phyloP scores from a whole-genome alignment of 2,888 invertebrate genomes.

The Melanophora roralis region DNA sequence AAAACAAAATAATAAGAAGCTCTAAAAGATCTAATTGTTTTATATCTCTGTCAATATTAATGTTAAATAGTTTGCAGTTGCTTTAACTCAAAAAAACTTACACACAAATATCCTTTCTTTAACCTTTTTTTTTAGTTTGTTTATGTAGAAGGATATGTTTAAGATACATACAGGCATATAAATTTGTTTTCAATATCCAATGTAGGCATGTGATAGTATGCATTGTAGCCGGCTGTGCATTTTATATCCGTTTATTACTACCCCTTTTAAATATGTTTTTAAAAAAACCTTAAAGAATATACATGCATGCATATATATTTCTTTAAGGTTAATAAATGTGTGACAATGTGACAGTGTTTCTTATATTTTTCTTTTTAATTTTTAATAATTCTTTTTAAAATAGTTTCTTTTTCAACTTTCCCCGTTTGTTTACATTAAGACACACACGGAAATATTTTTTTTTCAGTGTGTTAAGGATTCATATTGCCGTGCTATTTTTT shows the following conservation, averaged over 20 bases:
- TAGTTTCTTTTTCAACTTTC: slow-evolving; percentile 8
- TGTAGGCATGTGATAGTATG: slow-evolving; percentile 35
- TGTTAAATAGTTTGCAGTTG: slow-evolving; percentile 3
- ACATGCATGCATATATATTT: no score
- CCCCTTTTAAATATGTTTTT: neutral
- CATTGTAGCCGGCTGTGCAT: no score
- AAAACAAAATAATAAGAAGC: no score
- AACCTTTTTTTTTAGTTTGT: neutral
- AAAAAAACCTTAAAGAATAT: no score
- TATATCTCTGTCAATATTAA: neutral
- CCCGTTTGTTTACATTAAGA: neutral
- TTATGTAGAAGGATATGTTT: neutral
- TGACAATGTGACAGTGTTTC: slow-evolving; percentile 45
- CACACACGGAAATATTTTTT: neutral
- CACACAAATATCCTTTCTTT: slow-evolving; percentile 31
- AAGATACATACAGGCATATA: neutral
- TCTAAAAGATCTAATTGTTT: no score
- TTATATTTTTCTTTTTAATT: slow-evolving; percentile 23
- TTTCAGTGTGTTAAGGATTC: no score
- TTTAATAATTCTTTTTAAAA: slow-evolving; percentile 22
- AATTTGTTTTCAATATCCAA: neutral
- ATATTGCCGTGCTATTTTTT: no score
- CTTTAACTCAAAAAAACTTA: slow-evolving; percentile 16
- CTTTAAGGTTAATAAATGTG: slow-evolving; percentile 14
- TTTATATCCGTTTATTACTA: neutral